phyloP scores from a whole-genome alignment of 2,888 invertebrate species.

The Octonoba sinensis region DNA sequence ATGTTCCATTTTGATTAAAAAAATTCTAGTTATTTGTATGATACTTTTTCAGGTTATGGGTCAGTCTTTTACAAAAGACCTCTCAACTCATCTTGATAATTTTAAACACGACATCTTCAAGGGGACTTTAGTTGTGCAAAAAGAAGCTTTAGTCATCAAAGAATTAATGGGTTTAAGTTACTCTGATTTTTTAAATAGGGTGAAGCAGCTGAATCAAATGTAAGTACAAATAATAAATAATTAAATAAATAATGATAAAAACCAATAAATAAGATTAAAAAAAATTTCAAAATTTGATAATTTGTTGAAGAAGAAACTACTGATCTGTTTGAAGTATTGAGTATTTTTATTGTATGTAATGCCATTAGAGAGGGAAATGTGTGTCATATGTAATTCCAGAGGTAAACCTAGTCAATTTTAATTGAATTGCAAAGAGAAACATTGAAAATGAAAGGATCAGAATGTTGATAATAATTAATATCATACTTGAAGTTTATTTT shows the following conservation, averaged over 20 bases:
- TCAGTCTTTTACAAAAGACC: slow-evolving; percentile 26
- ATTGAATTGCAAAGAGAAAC: too few relatives aligned
- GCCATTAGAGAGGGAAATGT: too few relatives aligned
- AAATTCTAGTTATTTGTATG: neutral
- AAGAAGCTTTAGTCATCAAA: slow-evolving; percentile 69
- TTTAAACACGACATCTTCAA: slow-evolving; percentile 54
- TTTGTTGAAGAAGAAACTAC: neutral
- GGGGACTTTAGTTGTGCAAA: slow-evolving; percentile 69
- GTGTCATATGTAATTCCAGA: too few relatives aligned
- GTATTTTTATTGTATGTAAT: too few relatives aligned
- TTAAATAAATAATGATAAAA: too few relatives aligned
- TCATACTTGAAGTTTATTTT: too few relatives aligned
- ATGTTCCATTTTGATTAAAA: too few relatives aligned
- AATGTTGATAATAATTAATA: too few relatives aligned
- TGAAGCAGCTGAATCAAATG: slow-evolving; percentile 77
- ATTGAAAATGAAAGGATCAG: too few relatives aligned
- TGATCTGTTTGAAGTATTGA: too few relatives aligned
- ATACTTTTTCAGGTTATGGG: slow-evolving; percentile 37
- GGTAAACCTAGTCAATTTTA: too few relatives aligned
- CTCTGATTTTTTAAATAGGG: slow-evolving; percentile 76
- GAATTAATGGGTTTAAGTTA: slow-evolving; percentile 73
- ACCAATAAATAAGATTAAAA: too few relatives aligned
- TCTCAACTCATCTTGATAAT: slow-evolving; percentile 35
- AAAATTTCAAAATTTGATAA: neutral
- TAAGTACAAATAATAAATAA: slow-evolving; percentile 71